Evolutionary conservation across 2,888 invertebrate species (phyloP).

Genomic region (Alsophila aescularia): DNA sequence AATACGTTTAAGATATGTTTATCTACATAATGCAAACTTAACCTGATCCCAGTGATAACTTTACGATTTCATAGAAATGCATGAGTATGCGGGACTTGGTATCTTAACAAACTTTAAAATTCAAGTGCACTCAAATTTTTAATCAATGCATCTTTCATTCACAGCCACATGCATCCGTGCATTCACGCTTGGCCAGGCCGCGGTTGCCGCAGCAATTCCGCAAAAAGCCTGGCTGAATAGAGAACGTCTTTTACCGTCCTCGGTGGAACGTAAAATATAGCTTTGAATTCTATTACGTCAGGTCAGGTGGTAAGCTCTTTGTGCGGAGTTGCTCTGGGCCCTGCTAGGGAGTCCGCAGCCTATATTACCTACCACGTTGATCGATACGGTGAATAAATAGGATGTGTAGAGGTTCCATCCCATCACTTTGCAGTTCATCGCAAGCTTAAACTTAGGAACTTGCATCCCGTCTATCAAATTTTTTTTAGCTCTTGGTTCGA

Average conservation of each 20-base stretch:
- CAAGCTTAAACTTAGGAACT: too few relatives aligned
- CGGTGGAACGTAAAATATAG: constrained; percentile 49
- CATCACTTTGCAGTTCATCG: too few relatives aligned
- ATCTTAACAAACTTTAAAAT: not conserved
- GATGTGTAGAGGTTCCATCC: too few relatives aligned
- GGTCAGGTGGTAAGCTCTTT: constrained; percentile 12
- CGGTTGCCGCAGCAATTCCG: constrained; percentile 43
- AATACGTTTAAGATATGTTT: too few relatives aligned
- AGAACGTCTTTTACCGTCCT: constrained; percentile 43
- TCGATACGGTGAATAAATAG: too few relatives aligned
- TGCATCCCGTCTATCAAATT: too few relatives aligned
- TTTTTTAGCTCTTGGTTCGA: too few relatives aligned
- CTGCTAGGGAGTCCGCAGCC: not conserved
- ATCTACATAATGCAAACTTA: too few relatives aligned
- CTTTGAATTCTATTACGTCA: constrained; percentile 25
- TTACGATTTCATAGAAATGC: too few relatives aligned
- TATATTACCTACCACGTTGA: too few relatives aligned
- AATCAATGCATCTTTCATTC: constrained; percentile 15
- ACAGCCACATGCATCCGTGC: constrained; percentile 12
- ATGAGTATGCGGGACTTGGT: too few relatives aligned
- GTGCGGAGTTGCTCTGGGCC: constrained; percentile 26
- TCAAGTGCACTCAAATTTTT: constrained; percentile 7
- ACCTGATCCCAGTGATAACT: too few relatives aligned
- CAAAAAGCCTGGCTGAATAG: constrained; percentile 58
- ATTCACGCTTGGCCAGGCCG: constrained; percentile 10